Base-by-base conservation (phyloP, 2,113 vertebrate species). In the Opisthocomus hoazin region DNA sequence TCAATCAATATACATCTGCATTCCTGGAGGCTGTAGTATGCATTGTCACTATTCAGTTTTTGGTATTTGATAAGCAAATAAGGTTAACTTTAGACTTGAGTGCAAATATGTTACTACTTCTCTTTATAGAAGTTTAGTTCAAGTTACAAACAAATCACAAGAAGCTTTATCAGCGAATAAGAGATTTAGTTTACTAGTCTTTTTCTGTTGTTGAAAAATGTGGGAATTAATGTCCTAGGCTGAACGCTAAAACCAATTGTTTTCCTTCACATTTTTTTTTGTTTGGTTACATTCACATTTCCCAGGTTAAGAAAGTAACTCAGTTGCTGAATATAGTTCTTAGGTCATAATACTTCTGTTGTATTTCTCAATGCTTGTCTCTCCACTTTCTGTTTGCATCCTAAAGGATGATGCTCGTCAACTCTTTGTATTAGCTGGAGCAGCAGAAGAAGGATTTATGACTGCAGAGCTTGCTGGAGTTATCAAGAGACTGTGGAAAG, bases 361-460 rank as follows among this genome's bases (percentile, higher is more conserved):
- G 18, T 61, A 21, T 90, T 75, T 87, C 79, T 96, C 53, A 94
- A 1, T 66, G 34, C 48, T 95, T 78, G 23, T 84, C 20, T 79
- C 36, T 83, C 10, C 11, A 10, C 21, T 61, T 30, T 90, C 4
- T 60, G 41, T 90, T 87, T 90, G 3, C 43, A 93, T 61, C 91
- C n/a, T 84, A 34, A 83, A 99, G 99, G 99, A 99, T 89, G 99
- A 99, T 82, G 99, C 99, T 11, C 98, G 99, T 71, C 99, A 99
- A 93, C 99, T 99, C 94, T 99, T 99, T 80, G 99, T 99, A 82
- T 98, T 99, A 89, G 99, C 99, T 54, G 99, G 99, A 93, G 99
- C 99, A 11, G 99, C 99, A 18, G 99, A 99, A 87, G 99, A 99
- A 97, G 99, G 99, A 74, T 99, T 99, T 97, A 99, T 99, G 99